Evolutionary conservation across 2,888 invertebrate species (phyloP), one percentile per base, ranked within the genome.

Genomic region (Encarsia formosa): DNA sequence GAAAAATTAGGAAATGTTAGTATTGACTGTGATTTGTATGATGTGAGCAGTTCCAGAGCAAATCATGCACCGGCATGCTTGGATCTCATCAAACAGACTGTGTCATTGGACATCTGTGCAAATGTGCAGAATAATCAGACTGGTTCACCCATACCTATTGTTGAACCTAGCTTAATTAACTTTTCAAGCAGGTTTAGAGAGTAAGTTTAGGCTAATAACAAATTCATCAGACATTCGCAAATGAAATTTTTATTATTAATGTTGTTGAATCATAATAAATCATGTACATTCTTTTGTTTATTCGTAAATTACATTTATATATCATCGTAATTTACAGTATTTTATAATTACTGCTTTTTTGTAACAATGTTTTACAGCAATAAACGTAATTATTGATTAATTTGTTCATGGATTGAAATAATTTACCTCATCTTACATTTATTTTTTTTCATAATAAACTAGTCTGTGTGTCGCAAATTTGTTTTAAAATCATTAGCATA

Each of bases 141-240:
- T 22, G 39, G 18, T 50, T 50, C 40, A 6, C 42, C 43, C 16
- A 35, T 48, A 15, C 15, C 34, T 8, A 23, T 43, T 38, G 26
- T 41, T 9, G 31, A 40, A 20, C 45, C 37, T 18, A 45, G 31
- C 45, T 20, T 35, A 49, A 29, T 29, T 58, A 13, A 59, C 46
- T 61, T 59, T 57, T 64, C 65, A 6, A 61, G 58, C 40, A 63
- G 62, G 47, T 68, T 65, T 63, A 61, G 65, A 64, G 62, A 65
- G 65, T 67, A 64, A 65, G 65, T 66, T 49, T 34, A 44, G n/a
- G 23, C 50, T 53, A 37, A 31, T 37, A 37, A 35, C 40, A 43
- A 18, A n/a, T 44, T 43, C 23, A 52, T 45, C 42, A 16, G 32
- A 34, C 23, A 18, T 8, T 47, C 34, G 35, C 29, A 23, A 34